Evolutionary conservation across 2,888 invertebrate species (phyloP), one percentile per base, ranked within the genome.

Genomic region (Palloptera scutellata): DNA sequence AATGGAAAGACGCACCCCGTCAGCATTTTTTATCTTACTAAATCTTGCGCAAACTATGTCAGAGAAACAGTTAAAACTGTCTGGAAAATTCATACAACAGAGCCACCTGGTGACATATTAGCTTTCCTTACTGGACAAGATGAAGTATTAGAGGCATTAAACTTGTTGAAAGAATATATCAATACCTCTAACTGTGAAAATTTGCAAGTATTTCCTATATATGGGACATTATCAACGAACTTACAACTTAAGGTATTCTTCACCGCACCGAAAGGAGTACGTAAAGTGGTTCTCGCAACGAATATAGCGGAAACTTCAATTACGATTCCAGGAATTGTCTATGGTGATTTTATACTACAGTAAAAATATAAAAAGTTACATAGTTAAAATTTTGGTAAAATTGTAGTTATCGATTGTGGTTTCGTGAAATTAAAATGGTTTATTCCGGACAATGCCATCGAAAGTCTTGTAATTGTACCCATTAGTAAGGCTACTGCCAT

Each of bases 261-360:
- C 76, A 86, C 86, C 11, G 87, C 91, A 0, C 90, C 90, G 0
- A 88, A 88, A 70, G 91, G 91, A 43, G 89, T 90, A 0, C 87
- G 98, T 41, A 98, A 98, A 86, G 91, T 98, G 20, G 90, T 99
- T 0, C 87, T 98, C 5, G 94, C 98, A 0, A 98, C 98, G 0
- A 98, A 98, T 81, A 94, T 99, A 63, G 98, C 98, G 0, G 98
- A 99, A 85, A 95, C 98, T 0, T 97, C 97, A 1, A 90, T 98
- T 17, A 98, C 98, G 0, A 96, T 98, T 78, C 91, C 93, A 4
- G 97, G 97, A 30, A 91, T 99, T 72, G 91, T 91, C 42, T 96
- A 96, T 84, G 94, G 95, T 95, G 85, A 86, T 82, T 72, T 45
- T n/a, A 59, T 20, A 5, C 6, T 52, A 15, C 2, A 30, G 6